Base-by-base conservation (phyloP, 2,113 vertebrate species). In the Podocnemis expansa region DNA sequence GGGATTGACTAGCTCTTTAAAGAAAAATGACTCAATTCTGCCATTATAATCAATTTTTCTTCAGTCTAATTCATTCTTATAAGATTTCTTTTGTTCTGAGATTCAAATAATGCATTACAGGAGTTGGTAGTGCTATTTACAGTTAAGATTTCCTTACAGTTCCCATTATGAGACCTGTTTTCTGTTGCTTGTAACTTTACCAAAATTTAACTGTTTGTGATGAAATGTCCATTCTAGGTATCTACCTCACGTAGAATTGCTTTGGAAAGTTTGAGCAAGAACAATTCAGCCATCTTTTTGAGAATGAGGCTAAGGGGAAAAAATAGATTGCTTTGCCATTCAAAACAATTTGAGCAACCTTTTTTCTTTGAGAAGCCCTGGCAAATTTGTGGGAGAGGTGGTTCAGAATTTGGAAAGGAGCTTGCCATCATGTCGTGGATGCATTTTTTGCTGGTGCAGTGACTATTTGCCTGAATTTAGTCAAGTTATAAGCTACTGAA, bases 1-100 rank as follows among this genome's bases (percentile, higher is more conserved):
- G 51, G 60, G 88, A 91, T 79, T 91, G 52, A 92, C 89, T 87
- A 85, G 38, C 80, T 89, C 58, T 49, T 92, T 86, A 6, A n/a
- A n/a, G n/a, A n/a, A n/a, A n/a, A n/a, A n/a, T n/a, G n/a, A n/a
- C n/a, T n/a, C n/a, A n/a, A n/a, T n/a, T n/a, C n/a, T n/a, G n/a
- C n/a, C n/a, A n/a, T 56, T 91, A 92, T 73, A 67, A 10, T 41
- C 41, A 76, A 16, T 45, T 84, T 90, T 94, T 63, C 90, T 91
- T 87, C 19, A 4, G 67, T 91, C 56, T 45, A 80, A 80, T 82
- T 63, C 55, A 56, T 84, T 96, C 43, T 45, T 84, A 19, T 47
- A 2, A 5, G 52, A 1, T 82, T 95, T 89, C 47, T 89, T 67
- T 27, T 31, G 31, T 1, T 80, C 31, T 19, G 41, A 6, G 54